These are phyloP conservation scores for Paramuricea clavata DNA, from an alignment of 92 coral and sea anemone species.

Conservation along the genomic window DNA sequence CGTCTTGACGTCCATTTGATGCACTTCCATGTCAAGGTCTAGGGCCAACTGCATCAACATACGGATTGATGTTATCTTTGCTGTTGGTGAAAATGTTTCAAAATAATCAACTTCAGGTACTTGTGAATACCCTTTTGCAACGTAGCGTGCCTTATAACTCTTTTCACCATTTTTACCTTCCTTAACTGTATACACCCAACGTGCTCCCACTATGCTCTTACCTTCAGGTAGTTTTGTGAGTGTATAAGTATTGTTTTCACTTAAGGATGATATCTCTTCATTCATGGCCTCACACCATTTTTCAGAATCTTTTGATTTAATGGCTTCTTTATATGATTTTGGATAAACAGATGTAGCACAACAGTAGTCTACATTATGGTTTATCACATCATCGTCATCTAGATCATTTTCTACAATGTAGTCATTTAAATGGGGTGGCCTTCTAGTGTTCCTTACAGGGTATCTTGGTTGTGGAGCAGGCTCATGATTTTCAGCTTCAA, in stretches of 20 bases:
- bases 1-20: too few relatives aligned
- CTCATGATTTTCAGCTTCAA: conserved; percentile 34
- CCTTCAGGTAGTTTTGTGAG: conserved; percentile 23
- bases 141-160: too few relatives aligned
- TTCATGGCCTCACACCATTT: conserved; percentile 17
- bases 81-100: too few relatives aligned
- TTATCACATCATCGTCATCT: conserved; percentile 48
- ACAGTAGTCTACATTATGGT: conserved; percentile 62
- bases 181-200: background rate
- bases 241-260: conserved; percentile 13
- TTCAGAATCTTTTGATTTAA: conserved; percentile 8
- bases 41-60: too few relatives aligned
- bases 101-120: too few relatives aligned
- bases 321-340: conserved; percentile 17
- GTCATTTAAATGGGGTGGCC: conserved; percentile 59
- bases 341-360: conserved; percentile 35
- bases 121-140: too few relatives aligned
- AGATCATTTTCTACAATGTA: conserved; percentile 39
- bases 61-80: conserved; percentile 24
- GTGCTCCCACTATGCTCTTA: background rate
- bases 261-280: background rate
- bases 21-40: too few relatives aligned
- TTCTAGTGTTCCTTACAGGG: conserved; percentile 47
- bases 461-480: too few relatives aligned
- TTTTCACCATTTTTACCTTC: too few relatives aligned